A percentile compares a stretch with the other conserved stretches of the same genome.
Conservation (phyloP, 2,113 vertebrate species). For the Hemichromis elongatus region DNA sequence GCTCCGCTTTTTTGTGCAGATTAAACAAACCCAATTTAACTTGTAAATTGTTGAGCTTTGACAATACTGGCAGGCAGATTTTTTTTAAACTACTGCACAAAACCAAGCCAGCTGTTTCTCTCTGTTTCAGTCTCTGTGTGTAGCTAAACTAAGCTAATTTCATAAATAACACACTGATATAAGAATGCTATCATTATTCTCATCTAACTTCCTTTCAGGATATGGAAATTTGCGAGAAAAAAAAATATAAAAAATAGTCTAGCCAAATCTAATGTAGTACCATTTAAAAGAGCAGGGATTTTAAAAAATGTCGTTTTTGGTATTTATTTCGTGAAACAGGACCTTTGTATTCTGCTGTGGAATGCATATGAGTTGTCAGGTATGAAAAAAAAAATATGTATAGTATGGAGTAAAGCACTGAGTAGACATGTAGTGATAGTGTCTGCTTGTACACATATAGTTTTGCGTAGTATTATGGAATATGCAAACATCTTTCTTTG, state of each 20-base stretch:
- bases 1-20: not conserved
- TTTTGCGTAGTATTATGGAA: constrained; percentile 1
- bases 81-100: not conserved
- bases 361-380: not conserved
- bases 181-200: not conserved
- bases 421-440: not conserved
- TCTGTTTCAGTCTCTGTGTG: not conserved
- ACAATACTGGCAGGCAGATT: not conserved
- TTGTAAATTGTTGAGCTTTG: not conserved
- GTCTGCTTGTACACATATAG: constrained; percentile 9
- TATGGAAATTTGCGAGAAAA: not conserved
- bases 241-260: not conserved
- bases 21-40: not conserved
- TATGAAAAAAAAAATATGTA: not conserved
- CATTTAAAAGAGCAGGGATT: constrained; percentile 1
- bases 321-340: constrained; percentile 53
- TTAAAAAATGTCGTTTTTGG: not conserved
- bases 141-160: not conserved
- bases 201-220: not conserved
- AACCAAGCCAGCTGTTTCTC: not conserved
- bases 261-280: not conserved
- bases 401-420: not conserved
- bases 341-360: constrained; percentile 3
- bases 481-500: constrained; percentile 27
- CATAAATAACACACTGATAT: not conserved